These are phyloP conservation scores for Alouatta palliata DNA, from an alignment of 2,113 vertebrate species.

Conservation along the genomic window DNA sequence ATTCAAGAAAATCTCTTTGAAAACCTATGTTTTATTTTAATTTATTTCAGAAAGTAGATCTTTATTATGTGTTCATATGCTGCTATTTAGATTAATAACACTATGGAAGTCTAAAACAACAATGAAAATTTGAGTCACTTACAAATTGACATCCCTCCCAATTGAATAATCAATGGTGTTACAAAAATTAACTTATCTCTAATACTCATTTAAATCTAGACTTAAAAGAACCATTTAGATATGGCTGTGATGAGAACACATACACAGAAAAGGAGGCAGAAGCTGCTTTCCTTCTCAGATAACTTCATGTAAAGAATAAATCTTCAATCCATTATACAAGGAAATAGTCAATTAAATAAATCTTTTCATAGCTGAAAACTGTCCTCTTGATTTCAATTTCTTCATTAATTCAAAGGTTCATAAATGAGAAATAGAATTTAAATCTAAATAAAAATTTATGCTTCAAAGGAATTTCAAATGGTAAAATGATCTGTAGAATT, in stretches of 20 bases:
- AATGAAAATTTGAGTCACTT: background rate
- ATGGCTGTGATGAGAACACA: background rate
- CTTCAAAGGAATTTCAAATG: background rate
- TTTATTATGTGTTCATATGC: background rate
- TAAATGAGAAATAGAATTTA: background rate
- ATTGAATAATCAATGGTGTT: background rate
- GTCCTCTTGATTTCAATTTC: background rate
- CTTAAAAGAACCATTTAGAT: background rate
- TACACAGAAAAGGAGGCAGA: background rate
- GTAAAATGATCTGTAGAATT: background rate
- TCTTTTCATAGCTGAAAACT: background rate
- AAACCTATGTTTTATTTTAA: background rate
- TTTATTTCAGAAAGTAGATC: background rate
- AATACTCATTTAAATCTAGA: background rate
- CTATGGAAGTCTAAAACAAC: background rate
- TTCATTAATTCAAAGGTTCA: background rate
- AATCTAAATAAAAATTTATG: conserved; percentile 22
- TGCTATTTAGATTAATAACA: background rate
- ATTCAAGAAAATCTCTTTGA: background rate
- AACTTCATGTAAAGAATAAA: background rate
- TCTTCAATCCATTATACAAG: background rate
- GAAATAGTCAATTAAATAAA: background rate
- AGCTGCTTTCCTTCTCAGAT: background rate
- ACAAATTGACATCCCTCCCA: background rate
- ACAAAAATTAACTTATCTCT: background rate